Evolutionary conservation across 2,113 vertebrate genomes (phyloP).

Genomic region (Ardeotis arabs): DNA sequence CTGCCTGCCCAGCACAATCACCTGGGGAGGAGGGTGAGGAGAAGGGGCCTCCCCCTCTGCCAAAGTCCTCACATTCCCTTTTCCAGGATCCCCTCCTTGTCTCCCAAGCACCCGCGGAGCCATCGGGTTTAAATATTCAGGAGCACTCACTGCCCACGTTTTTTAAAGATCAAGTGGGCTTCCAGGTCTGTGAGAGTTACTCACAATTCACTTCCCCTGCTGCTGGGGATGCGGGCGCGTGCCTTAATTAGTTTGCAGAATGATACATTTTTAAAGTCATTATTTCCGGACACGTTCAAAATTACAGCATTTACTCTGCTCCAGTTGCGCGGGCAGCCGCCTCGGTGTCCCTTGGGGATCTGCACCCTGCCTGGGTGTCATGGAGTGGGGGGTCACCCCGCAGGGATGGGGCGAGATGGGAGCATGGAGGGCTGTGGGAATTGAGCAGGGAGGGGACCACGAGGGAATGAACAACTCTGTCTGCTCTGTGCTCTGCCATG

Average conservation of each 20-base stretch:
- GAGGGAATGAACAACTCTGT: rapidly evolving
- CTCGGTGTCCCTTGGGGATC: not conserved
- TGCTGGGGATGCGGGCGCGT: not conserved
- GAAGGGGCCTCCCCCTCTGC: not conserved
- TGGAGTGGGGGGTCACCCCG: rapidly evolving
- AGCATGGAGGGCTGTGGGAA: not conserved
- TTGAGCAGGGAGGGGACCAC: rapidly evolving
- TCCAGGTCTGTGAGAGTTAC: not conserved
- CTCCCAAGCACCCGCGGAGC: rapidly evolving
- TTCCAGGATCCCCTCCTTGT: not conserved
- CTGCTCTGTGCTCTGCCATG: not conserved
- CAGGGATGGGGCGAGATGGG: not conserved
- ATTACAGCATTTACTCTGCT: constrained; percentile 8
- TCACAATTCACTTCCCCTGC: constrained; percentile 6
- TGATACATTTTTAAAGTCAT: constrained; percentile 62
- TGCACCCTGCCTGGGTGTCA: rapidly evolving
- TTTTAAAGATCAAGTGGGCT: constrained; percentile 36
- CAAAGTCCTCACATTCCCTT: rapidly evolving
- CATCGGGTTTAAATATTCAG: not conserved
- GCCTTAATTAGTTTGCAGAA: not conserved
- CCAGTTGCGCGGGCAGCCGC: not conserved
- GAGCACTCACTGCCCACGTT: not conserved
- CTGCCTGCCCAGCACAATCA: not conserved
- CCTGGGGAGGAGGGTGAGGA: not conserved
- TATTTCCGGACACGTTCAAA: constrained; percentile 20